Conservation (phyloP, 1,140 invertebrate genomes). For the Lepidurus couesii region DNA sequence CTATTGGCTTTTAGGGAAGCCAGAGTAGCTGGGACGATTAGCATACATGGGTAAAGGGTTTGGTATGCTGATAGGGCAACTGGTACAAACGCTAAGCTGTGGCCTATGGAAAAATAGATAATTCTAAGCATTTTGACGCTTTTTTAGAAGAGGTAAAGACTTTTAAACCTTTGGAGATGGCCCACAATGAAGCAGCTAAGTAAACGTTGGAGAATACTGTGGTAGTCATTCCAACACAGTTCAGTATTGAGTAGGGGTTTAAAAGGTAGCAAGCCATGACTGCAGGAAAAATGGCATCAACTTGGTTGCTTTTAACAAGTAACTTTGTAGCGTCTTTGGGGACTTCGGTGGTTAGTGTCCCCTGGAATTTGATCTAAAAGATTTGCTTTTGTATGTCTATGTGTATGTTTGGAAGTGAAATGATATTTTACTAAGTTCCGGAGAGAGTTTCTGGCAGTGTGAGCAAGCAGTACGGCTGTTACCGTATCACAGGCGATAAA, state of each 20-base stretch:
- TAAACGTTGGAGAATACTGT: constrained; percentile 84
- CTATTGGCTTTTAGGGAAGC: constrained; percentile 44
- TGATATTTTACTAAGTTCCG: constrained; percentile 51
- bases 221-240: constrained; percentile 85
- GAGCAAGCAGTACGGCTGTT: constrained; percentile 64
- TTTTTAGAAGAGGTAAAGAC: neutral
- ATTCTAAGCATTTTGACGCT: constrained; percentile 24
- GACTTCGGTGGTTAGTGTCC: constrained; percentile 46
- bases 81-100: constrained; percentile 53
- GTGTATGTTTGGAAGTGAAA: constrained; percentile 29
- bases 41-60: constrained; percentile 75
- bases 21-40: constrained; percentile 71
- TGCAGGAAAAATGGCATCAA: constrained; percentile 55
- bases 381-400: neutral
- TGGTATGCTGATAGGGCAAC: constrained; percentile 73
- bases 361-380: constrained; percentile 37
- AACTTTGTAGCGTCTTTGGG: constrained; percentile 55
- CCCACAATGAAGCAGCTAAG: constrained; percentile 61
- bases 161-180: constrained; percentile 53
- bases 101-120: constrained; percentile 44
- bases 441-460: constrained; percentile 61
- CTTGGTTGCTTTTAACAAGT: constrained; percentile 52
- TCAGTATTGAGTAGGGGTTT: constrained; percentile 84
- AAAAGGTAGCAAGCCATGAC: constrained; percentile 78
- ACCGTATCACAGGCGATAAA: constrained; percentile 68